phyloP scores from a whole-genome alignment of 2,113 vertebrate genomes.

The Nothobranchius furzeri region DNA sequence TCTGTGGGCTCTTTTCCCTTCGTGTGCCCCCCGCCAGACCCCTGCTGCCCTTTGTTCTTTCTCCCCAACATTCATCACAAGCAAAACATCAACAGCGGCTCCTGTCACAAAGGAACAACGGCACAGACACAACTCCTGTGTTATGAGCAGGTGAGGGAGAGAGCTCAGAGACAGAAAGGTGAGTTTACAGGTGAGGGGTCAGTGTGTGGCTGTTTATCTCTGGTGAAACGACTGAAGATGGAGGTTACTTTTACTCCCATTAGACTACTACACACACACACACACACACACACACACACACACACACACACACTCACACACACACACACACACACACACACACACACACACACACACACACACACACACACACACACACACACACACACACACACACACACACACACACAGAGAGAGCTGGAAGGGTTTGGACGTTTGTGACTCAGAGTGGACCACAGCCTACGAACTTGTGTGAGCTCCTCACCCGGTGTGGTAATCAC shows the following conservation, averaged over 20 bases:
- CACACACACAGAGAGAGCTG: slow-evolving; percentile 27
- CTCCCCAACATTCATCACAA: slow-evolving; percentile 52
- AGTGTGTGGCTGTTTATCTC: too few species aligned
- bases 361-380: too few species aligned
- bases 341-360: too few species aligned
- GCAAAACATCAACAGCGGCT: slow-evolving; percentile 46
- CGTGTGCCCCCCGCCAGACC: neutral
- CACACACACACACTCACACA: neutral
- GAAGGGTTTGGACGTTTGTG: slow-evolving; percentile 46
- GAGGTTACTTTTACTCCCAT: too few species aligned
- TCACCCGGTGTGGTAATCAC: slow-evolving; percentile 24
- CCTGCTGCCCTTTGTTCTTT: slow-evolving; percentile 33
- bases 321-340: too few species aligned
- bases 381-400: too few species aligned
- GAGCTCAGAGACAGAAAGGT: slow-evolving; percentile 8
- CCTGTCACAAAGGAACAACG: slow-evolving; percentile 49
- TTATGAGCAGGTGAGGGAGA: slow-evolving; percentile 9
- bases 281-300: slow-evolving; percentile 20
- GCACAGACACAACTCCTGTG: slow-evolving; percentile 54
- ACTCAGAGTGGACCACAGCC: slow-evolving; percentile 20
- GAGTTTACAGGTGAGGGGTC: too few species aligned
- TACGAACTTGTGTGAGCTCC: slow-evolving; percentile 34
- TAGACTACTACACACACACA: too few species aligned
- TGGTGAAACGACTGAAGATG: too few species aligned
- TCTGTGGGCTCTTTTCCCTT: neutral